phyloP scores from a whole-genome alignment of 2,797 vertebrate species.

The Chiroxiphia lanceolata region DNA sequence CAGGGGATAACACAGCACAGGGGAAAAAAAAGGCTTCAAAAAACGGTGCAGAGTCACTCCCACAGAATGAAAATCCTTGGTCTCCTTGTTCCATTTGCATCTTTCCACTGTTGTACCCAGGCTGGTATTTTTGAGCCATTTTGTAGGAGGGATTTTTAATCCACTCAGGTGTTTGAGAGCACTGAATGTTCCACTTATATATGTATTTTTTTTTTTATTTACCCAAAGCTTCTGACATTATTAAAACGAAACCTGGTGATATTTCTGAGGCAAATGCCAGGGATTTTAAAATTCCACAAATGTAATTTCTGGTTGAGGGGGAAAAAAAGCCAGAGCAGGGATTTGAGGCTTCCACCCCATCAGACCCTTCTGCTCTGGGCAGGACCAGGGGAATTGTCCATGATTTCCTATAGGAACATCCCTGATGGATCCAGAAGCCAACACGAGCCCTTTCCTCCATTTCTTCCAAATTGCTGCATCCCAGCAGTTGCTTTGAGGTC shows the following conservation, averaged over 20 bases:
- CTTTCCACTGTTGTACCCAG: neutral
- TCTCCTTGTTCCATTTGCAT: neutral
- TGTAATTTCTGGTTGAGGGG: neutral
- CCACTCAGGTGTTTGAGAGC: neutral
- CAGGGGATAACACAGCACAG: neutral
- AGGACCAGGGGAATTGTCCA: neutral
- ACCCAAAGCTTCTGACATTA: conserved; percentile 5
- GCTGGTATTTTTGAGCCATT: neutral
- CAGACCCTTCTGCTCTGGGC: neutral
- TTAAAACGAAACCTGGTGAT: neutral
- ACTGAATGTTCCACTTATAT: neutral
- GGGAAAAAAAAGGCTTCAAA: neutral
- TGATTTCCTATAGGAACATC: neutral
- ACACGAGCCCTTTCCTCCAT: neutral
- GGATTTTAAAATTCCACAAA: neutral
- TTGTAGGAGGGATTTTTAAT: conserved; percentile 19
- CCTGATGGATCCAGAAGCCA: neutral
- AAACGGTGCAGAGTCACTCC: neutral
- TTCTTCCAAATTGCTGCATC: neutral
- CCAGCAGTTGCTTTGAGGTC: neutral
- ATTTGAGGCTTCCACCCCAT: neutral
- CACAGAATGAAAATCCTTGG: neutral
- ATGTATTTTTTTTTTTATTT: neutral
- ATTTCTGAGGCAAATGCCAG: conserved; percentile 31
- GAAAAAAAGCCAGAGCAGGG: neutral